These are phyloP conservation scores for Cyaniris semiargus DNA, from an alignment of 2,888 invertebrate species.

Conservation along the genomic window DNA sequence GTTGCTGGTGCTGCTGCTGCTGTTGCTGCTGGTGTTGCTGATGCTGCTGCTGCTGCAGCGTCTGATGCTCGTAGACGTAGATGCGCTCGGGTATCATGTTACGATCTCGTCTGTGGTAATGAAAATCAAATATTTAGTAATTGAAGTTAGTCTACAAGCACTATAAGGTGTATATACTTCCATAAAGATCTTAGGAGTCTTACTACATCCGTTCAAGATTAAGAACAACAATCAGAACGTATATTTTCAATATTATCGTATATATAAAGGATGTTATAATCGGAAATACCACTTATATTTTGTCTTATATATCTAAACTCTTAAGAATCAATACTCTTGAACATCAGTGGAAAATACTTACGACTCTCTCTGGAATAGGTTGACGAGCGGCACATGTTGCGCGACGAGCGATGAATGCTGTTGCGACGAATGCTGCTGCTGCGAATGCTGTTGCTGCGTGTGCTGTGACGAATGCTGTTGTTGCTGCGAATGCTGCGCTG, in stretches of 20 bases:
- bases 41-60: slow-evolving; percentile 35
- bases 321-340: background rate
- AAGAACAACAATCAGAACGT: background rate
- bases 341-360: background rate
- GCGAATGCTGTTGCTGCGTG: slow-evolving; percentile 50
- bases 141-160: too few relatives aligned
- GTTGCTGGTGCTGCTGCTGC: slow-evolving; percentile 52
- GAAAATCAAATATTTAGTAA: background rate
- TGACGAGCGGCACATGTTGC: background rate
- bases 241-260: background rate
- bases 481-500: slow-evolving; percentile 35
- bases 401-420: background rate
- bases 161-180: too few relatives aligned
- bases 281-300: background rate
- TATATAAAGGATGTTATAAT: background rate
- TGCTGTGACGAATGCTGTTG: slow-evolving; percentile 57
- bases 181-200: background rate
- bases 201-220: background rate
- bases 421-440: background rate
- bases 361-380: slow-evolving; percentile 1
- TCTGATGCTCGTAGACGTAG: slow-evolving; percentile 55
- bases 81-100: slow-evolving; percentile 65
- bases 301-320: background rate
- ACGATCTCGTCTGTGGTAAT: slow-evolving; percentile 52
- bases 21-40: slow-evolving; percentile 49